phyloP scores from a whole-genome alignment of 1,140 invertebrate genomes.

The Ceratitis capitata region DNA sequence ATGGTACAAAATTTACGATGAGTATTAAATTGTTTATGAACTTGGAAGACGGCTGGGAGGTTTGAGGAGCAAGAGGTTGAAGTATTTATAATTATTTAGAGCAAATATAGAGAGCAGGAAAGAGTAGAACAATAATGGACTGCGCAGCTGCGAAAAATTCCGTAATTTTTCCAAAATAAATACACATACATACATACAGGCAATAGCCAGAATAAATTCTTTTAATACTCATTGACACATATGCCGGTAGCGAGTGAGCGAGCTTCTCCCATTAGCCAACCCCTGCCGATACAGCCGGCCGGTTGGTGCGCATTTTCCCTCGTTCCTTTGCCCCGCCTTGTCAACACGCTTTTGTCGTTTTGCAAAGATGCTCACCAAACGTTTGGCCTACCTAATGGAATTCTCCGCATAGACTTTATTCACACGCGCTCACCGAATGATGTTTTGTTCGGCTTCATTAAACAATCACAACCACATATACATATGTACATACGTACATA shows the following conservation, averaged over 20 bases:
- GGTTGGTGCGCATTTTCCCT: too few species aligned
- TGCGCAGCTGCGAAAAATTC: background rate
- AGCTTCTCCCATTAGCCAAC: too few species aligned
- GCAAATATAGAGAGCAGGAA: background rate
- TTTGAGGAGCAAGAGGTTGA: too few species aligned
- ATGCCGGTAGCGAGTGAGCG: background rate
- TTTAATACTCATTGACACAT: background rate
- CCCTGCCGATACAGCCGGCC: background rate
- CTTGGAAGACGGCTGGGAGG: too few species aligned
- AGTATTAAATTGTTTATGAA: too few species aligned
- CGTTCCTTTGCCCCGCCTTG: too few species aligned
- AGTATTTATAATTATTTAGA: too few species aligned
- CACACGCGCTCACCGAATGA: background rate
- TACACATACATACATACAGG: background rate
- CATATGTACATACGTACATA: background rate
- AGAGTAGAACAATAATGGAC: background rate
- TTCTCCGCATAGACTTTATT: slow-evolving; percentile 2
- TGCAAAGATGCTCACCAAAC: background rate
- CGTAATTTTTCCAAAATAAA: background rate
- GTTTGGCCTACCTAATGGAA: background rate
- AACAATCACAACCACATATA: too few species aligned
- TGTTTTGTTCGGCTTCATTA: background rate
- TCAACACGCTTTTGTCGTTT: background rate
- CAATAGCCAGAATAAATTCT: background rate
- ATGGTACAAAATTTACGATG: too few species aligned